Conservation (phyloP, 2,113 vertebrate species). For the Gopherus evgoodei region DNA sequence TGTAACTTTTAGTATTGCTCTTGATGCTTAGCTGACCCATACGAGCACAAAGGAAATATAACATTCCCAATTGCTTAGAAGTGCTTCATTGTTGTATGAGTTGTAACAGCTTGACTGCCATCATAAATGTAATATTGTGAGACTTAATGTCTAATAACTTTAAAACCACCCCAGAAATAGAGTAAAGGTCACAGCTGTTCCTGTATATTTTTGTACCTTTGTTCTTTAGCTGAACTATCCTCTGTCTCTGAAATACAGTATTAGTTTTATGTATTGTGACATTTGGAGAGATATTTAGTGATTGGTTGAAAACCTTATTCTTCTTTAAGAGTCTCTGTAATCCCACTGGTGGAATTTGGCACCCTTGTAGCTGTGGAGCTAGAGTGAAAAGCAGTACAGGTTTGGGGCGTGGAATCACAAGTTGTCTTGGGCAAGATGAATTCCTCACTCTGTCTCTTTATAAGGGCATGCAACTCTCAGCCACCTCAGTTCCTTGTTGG, state of each 20-base stretch:
- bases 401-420: not conserved
- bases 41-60: not conserved
- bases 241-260: not conserved
- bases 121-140: not conserved
- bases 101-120: not conserved
- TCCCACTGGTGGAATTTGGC: not conserved
- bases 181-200: not conserved
- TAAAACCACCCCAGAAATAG: not conserved
- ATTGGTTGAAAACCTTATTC: not conserved
- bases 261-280: not conserved
- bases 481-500: not conserved
- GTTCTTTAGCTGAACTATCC: not conserved
- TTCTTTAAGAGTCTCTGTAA: not conserved
- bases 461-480: not conserved
- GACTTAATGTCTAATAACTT: not conserved
- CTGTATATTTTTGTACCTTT: not conserved
- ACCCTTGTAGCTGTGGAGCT: not conserved
- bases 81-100: not conserved
- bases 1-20: not conserved
- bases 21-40: not conserved
- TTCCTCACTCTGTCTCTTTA: not conserved
- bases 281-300: not conserved
- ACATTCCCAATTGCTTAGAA: not conserved
- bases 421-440: not conserved
- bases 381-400: not conserved